phyloP scores from a whole-genome alignment of 1,140 invertebrate species.

The Pinna nobilis region DNA sequence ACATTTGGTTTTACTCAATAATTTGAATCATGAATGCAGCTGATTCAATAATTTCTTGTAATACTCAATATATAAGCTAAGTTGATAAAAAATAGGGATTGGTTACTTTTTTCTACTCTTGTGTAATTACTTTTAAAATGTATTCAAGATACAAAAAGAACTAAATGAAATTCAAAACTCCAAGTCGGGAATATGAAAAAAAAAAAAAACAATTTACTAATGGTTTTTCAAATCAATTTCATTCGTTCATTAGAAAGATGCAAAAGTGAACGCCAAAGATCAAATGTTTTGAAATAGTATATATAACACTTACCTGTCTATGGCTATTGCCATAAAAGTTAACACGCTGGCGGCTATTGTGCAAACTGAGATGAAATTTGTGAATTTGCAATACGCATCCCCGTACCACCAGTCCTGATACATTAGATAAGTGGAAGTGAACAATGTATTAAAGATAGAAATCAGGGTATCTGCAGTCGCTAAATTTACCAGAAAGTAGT shows the following conservation, averaged over 20 bases:
- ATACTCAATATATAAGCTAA: too few species aligned
- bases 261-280: too few species aligned
- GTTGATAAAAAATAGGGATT: too few species aligned
- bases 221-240: not conserved
- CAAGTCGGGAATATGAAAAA: too few species aligned
- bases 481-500: conserved; percentile 96
- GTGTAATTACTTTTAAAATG: too few species aligned
- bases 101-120: too few species aligned
- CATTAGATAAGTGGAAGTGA: conserved; percentile 95
- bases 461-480: conserved; percentile 94
- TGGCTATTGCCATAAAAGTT: conserved; percentile 94
- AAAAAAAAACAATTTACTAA: not conserved
- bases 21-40: too few species aligned
- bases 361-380: conserved; percentile 91
- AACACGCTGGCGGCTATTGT: conserved; percentile 93
- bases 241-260: not conserved
- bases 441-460: conserved; percentile 92
- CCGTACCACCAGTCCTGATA: conserved; percentile 88
- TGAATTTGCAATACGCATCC: conserved; percentile 87
- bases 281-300: not conserved
- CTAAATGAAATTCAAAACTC: too few species aligned
- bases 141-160: too few species aligned
- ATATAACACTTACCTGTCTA: conserved; percentile 87
- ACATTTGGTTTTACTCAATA: too few species aligned
- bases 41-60: too few species aligned